Evolutionary conservation across 2,113 vertebrate genomes (phyloP), one percentile per base, ranked within the genome.

Genomic region (Malurus elegans): DNA sequence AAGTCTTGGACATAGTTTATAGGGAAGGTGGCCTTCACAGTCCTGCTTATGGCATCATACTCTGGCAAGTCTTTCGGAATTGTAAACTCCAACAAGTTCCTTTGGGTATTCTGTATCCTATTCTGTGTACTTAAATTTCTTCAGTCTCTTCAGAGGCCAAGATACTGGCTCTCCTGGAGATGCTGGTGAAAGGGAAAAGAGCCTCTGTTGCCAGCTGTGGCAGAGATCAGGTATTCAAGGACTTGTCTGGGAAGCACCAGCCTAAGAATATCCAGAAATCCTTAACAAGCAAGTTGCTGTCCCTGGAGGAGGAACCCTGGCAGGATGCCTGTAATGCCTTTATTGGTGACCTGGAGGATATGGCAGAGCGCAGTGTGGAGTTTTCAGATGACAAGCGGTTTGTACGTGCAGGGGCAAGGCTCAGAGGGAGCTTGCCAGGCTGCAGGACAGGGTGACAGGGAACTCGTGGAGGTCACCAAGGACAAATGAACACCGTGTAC

Each of bases 11-110:
- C 1, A 3, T 51, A 34, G 62, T 76, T 87, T 66, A 18, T 45
- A 40, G 58, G 64, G 21, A 72, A 65, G 23, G 67, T 90, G 67
- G n/a, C 53, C 23, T 36, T 66, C 0, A 0, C 34, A 51, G 29
- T 62, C 34, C 24, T 88, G 17, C 38, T 47, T 88, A 64, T 78
- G 64, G 32, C n/a, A 57, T 88, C 40, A 62, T 93, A 19, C 12
- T 86, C 60, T 83, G 72, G 42, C 67, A 91, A 57, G 23, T 73
- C 51, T 81, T 86, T 70, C 42, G 71, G 54, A 92, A 54, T n/a
- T 79, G 28, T 50, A 42, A 81, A 74, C 53, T 86, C 53, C 38
- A 74, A 4, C 13, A 28, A 29, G 36, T 53, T 86, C 34, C 47
- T 79, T 54, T 78, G 79, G 64, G 88, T 83, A 20, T 54, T 76